Conservation (phyloP, 30 jellyfish, hydroid and myxozoan genomes). For the Catostylus mosaicus region DNA sequence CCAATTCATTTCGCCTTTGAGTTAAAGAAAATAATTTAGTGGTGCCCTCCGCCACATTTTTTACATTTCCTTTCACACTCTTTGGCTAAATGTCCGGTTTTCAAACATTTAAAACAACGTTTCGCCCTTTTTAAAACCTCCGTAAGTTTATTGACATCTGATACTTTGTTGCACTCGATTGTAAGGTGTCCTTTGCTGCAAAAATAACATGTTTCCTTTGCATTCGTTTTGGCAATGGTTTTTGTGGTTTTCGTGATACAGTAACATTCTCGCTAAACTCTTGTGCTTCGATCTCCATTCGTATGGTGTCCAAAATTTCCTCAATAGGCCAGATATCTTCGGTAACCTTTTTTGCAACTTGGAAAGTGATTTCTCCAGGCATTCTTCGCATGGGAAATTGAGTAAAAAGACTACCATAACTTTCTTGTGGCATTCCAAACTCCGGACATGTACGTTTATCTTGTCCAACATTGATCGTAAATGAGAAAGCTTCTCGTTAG, state of each 20-base stretch:
- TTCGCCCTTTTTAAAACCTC: not conserved
- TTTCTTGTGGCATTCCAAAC: not conserved
- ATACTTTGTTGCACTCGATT: not conserved
- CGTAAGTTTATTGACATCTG: not conserved
- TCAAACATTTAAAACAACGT: not conserved
- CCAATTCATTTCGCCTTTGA: not conserved
- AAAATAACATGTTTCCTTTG: too few relatives aligned
- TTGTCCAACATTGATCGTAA: not conserved
- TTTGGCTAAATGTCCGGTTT: not conserved
- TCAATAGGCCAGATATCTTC: not conserved
- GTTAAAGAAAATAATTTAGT: not conserved
- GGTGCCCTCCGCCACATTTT: not conserved
- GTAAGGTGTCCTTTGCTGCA: too few relatives aligned
- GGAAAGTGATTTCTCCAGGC: slow-evolving; percentile 6
- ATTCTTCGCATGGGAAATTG: not conserved
- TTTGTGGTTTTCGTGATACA: not conserved
- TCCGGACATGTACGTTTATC: not conserved
- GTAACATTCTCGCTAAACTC: not conserved
- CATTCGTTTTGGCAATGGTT: too few relatives aligned
- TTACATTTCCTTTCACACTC: not conserved
- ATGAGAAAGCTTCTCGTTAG: not conserved
- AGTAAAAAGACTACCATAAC: not conserved
- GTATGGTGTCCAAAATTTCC: not conserved
- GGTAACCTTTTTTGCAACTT: not conserved
- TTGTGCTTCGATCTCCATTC: not conserved